Conservation (phyloP, 2,113 vertebrate genomes). For the Megaleporinus macrocephalus region DNA sequence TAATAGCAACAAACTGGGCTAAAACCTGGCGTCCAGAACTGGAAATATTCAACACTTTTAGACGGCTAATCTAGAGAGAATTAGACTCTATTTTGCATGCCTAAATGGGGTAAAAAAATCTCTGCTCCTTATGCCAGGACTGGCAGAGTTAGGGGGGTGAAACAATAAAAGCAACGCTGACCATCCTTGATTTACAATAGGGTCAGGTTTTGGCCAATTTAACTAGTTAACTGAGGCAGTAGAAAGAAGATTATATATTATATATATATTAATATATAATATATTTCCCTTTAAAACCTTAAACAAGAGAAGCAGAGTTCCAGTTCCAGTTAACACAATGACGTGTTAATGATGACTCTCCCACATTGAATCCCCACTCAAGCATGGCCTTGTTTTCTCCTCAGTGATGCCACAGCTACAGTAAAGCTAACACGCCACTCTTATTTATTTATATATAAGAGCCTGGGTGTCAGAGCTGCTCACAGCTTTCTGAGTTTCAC, state of each 20-base stretch:
- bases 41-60: slow-evolving; percentile 3
- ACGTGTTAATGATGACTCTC: slow-evolving; percentile 41
- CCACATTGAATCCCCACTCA: slow-evolving; percentile 24
- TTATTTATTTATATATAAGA: slow-evolving; percentile 52
- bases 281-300: too few relatives aligned
- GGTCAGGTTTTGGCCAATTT: background rate
- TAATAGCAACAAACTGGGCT: slow-evolving; percentile 11
- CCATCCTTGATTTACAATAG: background rate
- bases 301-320: background rate
- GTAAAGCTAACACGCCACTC: slow-evolving; percentile 44
- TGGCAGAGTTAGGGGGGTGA: background rate
- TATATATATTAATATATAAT: too few relatives aligned
- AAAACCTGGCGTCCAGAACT: background rate
- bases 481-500: slow-evolving; percentile 57
- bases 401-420: slow-evolving; percentile 35
- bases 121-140: background rate
- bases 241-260: too few relatives aligned
- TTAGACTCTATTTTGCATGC: background rate
- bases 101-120: background rate
- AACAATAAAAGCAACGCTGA: background rate
- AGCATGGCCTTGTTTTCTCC: background rate
- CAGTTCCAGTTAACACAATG: background rate
- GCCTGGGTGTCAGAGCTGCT: slow-evolving; percentile 57
- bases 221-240: too few relatives aligned
- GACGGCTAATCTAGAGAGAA: background rate